phyloP scores from a whole-genome alignment of 2,888 invertebrate species.

The Mystacides longicornis region DNA sequence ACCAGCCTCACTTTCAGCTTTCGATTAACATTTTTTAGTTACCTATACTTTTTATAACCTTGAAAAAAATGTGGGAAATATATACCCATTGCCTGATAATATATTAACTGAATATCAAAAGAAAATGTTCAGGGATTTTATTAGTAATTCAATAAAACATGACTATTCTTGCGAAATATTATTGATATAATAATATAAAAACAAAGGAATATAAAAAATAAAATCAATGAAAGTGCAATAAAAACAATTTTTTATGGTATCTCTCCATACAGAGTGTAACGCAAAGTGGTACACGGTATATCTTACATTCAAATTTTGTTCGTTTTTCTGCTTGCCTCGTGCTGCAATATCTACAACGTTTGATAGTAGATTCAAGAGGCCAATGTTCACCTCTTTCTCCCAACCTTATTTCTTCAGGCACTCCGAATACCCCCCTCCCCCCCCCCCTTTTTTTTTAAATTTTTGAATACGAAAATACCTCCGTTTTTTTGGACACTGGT shows the following conservation, averaged over 20 bases:
- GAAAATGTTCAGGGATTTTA: background rate
- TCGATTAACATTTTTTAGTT: no score
- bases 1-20: no score
- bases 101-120: background rate
- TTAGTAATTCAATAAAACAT: background rate
- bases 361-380: conserved; percentile 12
- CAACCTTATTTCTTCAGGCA: background rate
- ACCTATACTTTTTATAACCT: no score
- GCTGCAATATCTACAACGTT: conserved; percentile 23
- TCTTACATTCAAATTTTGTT: conserved; percentile 25
- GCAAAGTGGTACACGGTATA: conserved; percentile 25
- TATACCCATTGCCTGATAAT: background rate
- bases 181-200: background rate
- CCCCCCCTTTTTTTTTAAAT: no score
- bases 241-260: conserved; percentile 16
- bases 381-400: background rate
- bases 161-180: background rate
- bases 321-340: conserved; percentile 24
- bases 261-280: conserved; percentile 23
- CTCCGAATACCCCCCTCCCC: background rate
- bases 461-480: background rate
- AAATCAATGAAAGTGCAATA: background rate
- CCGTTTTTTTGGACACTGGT: background rate
- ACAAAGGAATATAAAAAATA: background rate
- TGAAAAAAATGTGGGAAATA: conserved; percentile 3